These are phyloP conservation scores for Glossophaga mutica DNA, from an alignment of 2,797 vertebrate genomes.

Conservation along the genomic window DNA sequence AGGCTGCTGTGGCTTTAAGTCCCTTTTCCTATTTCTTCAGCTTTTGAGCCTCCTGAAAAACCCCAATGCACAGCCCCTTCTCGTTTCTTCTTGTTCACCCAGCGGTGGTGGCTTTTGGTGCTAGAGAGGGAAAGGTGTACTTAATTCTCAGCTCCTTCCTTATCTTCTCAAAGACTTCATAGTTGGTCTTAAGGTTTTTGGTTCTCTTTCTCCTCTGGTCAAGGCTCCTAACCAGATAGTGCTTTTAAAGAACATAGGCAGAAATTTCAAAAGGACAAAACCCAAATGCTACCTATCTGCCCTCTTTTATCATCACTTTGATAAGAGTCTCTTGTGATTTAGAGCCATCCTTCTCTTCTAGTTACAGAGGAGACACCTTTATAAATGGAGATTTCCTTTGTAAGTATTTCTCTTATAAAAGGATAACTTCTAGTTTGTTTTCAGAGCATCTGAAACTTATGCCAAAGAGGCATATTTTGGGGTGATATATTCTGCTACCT, in stretches of 20 bases:
- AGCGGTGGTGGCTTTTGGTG: background rate
- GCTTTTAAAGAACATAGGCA: background rate
- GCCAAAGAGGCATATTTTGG: no score
- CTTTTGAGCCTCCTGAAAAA: background rate
- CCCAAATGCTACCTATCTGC: background rate
- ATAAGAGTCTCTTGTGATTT: background rate
- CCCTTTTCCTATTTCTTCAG: background rate
- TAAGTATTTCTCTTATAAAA: background rate
- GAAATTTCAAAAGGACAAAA: background rate
- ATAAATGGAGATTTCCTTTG: background rate
- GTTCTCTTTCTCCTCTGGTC: background rate
- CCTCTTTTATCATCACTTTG: background rate
- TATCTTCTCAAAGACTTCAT: background rate
- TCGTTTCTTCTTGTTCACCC: background rate
- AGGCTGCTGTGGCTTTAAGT: background rate
- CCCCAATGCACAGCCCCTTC: background rate
- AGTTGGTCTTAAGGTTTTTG: background rate
- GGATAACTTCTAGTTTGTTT: background rate
- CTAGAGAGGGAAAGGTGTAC: background rate
- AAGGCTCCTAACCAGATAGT: background rate
- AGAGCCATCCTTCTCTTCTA: background rate
- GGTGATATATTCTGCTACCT: no score
- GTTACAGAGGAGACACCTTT: background rate
- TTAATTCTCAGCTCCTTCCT: background rate
- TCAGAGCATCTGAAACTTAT: background rate